Base-by-base conservation (phyloP, 2,113 vertebrate genomes). In the Dicaeum eximium region DNA sequence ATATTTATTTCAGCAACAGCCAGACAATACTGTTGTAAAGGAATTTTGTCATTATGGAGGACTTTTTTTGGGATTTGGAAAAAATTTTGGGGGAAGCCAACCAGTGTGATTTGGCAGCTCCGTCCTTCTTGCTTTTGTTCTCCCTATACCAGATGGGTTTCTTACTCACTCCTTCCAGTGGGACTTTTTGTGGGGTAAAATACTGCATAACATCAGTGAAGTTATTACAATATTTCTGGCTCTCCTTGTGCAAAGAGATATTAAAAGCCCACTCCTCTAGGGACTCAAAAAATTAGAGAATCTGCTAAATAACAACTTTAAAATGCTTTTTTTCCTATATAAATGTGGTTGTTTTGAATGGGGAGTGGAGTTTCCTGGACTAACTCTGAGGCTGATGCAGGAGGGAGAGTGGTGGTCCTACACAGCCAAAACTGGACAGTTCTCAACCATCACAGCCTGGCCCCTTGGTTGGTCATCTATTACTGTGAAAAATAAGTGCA, bases 161-260 rank as follows among this genome's bases (percentile, higher is more conserved):
- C 31, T 89, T 75, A 53, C 42, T 92, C 74, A 56, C 47, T 83
- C 38, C 24, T 74, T 95, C 80, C 91, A 74, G 6, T 42, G 86
- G 75, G 82, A 86, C 67, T 80, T 95, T 84, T 91, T 97, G 94
- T 90, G 95, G 88, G 92, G 67, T 92, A 80, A 80, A 92, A 58
- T 38, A 15, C 53, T 77, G 3, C 16, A 31, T n/a, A 90, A 35
- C 54, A 51, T 73, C 58, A 47, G 45, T 47, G 72, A 54, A 70
- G 14, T 83, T 67, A 47, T 6, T 62, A n/a, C 33, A 80, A 25
- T 83, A 38, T 66, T 47, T 92, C 64, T 71, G 53, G 5, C 69
- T 60, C 51, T 91, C 67, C 19, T 35, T 48, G 30, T 74, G 48
- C 40, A 53, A 73, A 58, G 44, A 64, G 67, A 56, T 88, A 74